These are phyloP conservation scores for Hydra vulgaris DNA, from an alignment of 30 jellyfish, hydroid and myxozoan genomes.

Conservation along the genomic window DNA sequence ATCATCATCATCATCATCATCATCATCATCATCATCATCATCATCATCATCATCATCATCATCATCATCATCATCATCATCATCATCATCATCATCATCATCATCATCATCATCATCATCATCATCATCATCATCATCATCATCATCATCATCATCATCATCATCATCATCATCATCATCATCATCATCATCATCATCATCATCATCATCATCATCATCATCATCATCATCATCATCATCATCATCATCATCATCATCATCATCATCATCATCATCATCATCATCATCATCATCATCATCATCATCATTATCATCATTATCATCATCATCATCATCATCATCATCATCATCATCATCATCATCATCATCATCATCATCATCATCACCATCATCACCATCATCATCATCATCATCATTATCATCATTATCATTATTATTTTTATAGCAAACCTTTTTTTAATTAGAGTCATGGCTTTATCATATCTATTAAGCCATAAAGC, in stretches of 20 bases:
- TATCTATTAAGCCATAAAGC: slow-evolving; percentile 64
- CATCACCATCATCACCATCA: not conserved
- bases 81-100: too few relatives aligned
- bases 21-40: too few relatives aligned
- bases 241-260: not conserved
- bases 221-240: not conserved
- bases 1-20: too few relatives aligned
- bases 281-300: slow-evolving; percentile 6
- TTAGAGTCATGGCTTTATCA: slow-evolving; percentile 40
- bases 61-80: too few relatives aligned
- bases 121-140: too few relatives aligned
- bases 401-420: not conserved
- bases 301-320: slow-evolving; percentile 5
- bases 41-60: too few relatives aligned
- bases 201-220: too few relatives aligned
- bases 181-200: too few relatives aligned
- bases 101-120: too few relatives aligned
- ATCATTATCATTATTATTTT: not conserved
- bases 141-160: too few relatives aligned
- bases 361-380: not conserved
- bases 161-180: too few relatives aligned
- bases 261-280: slow-evolving; percentile 4
- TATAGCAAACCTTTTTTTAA: slow-evolving; percentile 37
- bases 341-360: not conserved
- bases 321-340: slow-evolving; percentile 8